Evolutionary conservation across 2,113 vertebrate species (phyloP).

Genomic region (Cyprinodon variegatus): DNA sequence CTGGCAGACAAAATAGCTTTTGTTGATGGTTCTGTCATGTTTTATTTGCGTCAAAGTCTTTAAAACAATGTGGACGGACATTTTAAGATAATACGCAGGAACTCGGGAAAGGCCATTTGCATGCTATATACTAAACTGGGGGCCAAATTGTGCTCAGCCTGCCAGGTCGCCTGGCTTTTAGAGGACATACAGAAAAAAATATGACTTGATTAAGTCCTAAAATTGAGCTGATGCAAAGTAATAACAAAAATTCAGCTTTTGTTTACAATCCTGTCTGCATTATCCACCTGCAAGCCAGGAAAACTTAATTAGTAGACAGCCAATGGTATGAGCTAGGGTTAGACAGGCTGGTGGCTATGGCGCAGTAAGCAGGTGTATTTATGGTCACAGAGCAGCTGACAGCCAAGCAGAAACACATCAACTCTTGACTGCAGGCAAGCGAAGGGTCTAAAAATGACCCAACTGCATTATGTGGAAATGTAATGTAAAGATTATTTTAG

Average conservation of each 20-base stretch:
- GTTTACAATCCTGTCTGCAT: slow-evolving; percentile 39
- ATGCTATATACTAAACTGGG: slow-evolving; percentile 72
- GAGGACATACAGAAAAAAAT: slow-evolving; percentile 40
- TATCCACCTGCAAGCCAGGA: slow-evolving; percentile 35
- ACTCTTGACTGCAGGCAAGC: slow-evolving; percentile 37
- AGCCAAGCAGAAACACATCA: slow-evolving; percentile 53
- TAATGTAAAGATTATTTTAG: slow-evolving; percentile 51
- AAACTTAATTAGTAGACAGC: slow-evolving; percentile 41
- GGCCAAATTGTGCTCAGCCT: slow-evolving; percentile 61
- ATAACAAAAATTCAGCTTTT: slow-evolving; percentile 52
- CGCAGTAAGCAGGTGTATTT: slow-evolving; percentile 55
- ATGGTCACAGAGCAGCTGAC: slow-evolving; percentile 62
- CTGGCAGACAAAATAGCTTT: slow-evolving; percentile 85
- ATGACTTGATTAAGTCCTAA: slow-evolving; percentile 45
- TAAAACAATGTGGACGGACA: slow-evolving; percentile 80
- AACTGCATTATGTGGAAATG: slow-evolving; percentile 32
- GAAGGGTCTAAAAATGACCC: slow-evolving; percentile 48
- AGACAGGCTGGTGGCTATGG: slow-evolving; percentile 50
- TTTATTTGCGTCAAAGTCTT: slow-evolving; percentile 79
- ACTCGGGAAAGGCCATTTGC: slow-evolving; percentile 67
- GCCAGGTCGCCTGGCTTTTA: slow-evolving; percentile 51
- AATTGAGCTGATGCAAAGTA: slow-evolving; percentile 54
- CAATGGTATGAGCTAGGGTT: slow-evolving; percentile 36
- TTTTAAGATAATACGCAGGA: slow-evolving; percentile 80
- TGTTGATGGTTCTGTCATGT: slow-evolving; percentile 86